Evolutionary conservation across 1,140 invertebrate species (phyloP).

Genomic region (Elymnias hypermnestra): DNA sequence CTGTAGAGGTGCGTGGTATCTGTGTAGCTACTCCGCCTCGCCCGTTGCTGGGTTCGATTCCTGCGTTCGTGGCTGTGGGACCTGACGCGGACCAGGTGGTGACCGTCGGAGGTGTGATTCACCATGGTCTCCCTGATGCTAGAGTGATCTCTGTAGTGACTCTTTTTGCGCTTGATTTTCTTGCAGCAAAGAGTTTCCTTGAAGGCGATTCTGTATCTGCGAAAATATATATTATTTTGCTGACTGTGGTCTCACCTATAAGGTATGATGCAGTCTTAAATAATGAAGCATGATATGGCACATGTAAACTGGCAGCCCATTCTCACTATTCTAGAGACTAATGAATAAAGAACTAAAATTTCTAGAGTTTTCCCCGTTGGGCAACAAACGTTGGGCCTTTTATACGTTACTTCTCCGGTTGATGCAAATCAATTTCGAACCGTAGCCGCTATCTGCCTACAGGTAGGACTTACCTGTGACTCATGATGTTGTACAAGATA

Average conservation of each 20-base stretch:
- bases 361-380: too few relatives aligned
- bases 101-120: conserved; percentile 56
- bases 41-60: conserved; percentile 35
- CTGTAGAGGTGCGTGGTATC: conserved; percentile 37
- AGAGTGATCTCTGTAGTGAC: conserved; percentile 75
- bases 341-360: too few relatives aligned
- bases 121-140: conserved; percentile 77
- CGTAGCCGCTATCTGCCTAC: too few relatives aligned
- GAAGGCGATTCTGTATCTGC: conserved; percentile 88
- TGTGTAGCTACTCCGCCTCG: conserved; percentile 34
- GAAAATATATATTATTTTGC: not conserved
- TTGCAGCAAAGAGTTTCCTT: conserved; percentile 81
- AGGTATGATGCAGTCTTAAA: too few relatives aligned
- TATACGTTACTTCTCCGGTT: too few relatives aligned
- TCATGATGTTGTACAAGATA: conserved; percentile 95
- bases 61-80: conserved; percentile 48
- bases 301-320: too few relatives aligned
- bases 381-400: too few relatives aligned
- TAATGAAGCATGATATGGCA: too few relatives aligned
- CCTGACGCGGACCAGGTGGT: conserved; percentile 57
- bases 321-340: too few relatives aligned
- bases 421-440: too few relatives aligned
- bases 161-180: conserved; percentile 55
- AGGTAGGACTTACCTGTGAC: conserved; percentile 78
- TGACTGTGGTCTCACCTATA: not conserved